Evolutionary conservation across 2,888 invertebrate genomes (phyloP), one percentile per base, ranked within the genome.

Genomic region (Anorthoa munda): DNA sequence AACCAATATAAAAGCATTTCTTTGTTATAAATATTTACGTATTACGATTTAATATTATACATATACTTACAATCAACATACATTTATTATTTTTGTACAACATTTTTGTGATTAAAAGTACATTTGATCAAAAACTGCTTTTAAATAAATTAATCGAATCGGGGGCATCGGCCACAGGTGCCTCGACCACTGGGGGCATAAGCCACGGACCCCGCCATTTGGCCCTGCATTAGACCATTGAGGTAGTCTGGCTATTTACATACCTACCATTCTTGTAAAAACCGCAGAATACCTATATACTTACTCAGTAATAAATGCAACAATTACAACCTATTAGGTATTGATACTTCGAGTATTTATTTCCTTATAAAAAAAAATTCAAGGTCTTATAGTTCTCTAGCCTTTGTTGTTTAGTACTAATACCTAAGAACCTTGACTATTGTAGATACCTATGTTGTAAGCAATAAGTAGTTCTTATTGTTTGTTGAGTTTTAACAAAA

Each of bases 351-450:
- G 26, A 63, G 21, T 51, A 70, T 75, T 59, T 64, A 79, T 70
- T 80, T 79, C 76, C 70, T 66, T 80, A 75, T 75, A 67, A 66
- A 76, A 67, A 70, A 77, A 63, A n/a, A 23, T 68, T 51, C 79
- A 80, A 77, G 81, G 77, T 59, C n/a, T 9, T 17, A n/a, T 26
- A 21, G 18, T 61, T 59, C 2, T 71, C 46, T 18, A 67, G 45
- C 26, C 72, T 81, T 81, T 77, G 67, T 79, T 79, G 66, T 75
- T 26, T 13, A 23, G 45, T n/a, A 56, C 21, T 51, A 48, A 64
- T 53, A 48, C 48, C n/a, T 66, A 48, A 5, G n/a, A 67, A 46
- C 1, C 51, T 26, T 51, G 65, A 31, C 55, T 68, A 48, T 48
- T 61, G 56, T 59, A 55, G 23, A 17, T 48, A 63, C 31, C 17